Evolutionary conservation across 2,113 vertebrate species (phyloP), one percentile per base, ranked within the genome.

Genomic region (Halichoerus grypus): DNA sequence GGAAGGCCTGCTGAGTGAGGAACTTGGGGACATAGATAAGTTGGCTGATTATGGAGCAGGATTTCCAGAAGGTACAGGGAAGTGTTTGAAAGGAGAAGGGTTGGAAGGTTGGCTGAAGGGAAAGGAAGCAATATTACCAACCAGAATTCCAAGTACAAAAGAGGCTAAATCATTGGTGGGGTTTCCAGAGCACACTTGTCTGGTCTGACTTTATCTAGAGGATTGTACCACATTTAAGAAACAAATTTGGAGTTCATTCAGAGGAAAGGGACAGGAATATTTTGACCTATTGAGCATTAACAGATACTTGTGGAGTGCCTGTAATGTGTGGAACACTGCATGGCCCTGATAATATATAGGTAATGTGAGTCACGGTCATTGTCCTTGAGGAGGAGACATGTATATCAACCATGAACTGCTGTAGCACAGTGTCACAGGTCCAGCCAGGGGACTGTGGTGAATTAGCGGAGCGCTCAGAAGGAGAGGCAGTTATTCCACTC

Each of bases 191-290:
- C n/a, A 96, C 46, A 93, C 46, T 46, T 39, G 85, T 91, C 28
- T 57, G n/a, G 53, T 81, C 61, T 82, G 18, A 76, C 22, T 86
- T 84, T 53, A 80, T 76, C 31, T 31, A 90, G 36, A 82, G 51
- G 31, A 77, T 88, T 65, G 26, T 51, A 79, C 86, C 51, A 51
- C 3, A 26, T 57, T 89, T 61, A 87, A 69, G 71, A 21, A 74
- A 80, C 51, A 77, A 76, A 46, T 67, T 69, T 81, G 31, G 67
- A 89, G n/a, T 96, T 92, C 74, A 46, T 89, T 85, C 39, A 71
- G 24, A 82, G 72, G n/a, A 65, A 76, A 93, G 36, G 49, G 26
- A 33, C 15, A 61, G 92, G 55, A 84, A 18, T 69, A 88, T 59
- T 91, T 88, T 79, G 24, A 53, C 72, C 5, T 67, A 5, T 89